phyloP scores from a whole-genome alignment of 2,888 invertebrate species.

The Hydrotaea diabolus region DNA sequence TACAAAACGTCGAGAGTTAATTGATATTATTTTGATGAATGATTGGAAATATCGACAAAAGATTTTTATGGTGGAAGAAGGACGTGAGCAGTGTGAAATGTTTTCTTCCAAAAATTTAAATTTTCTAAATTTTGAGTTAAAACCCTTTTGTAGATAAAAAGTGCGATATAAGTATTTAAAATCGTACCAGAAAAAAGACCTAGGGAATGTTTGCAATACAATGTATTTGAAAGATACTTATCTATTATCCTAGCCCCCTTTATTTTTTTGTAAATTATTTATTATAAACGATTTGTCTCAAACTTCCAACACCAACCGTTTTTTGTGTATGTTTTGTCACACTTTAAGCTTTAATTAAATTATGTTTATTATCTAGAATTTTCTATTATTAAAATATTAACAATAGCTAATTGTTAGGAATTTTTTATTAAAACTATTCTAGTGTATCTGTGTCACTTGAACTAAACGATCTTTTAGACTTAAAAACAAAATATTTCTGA shows the following conservation, averaged over 20 bases:
- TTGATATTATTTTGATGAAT: too few species aligned
- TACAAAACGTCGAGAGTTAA: too few species aligned
- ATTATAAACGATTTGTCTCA: constrained; percentile 13
- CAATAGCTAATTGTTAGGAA: neutral
- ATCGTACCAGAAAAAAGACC: neutral
- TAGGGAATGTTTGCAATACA: neutral
- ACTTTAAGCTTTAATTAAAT: constrained; percentile 28
- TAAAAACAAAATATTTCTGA: neutral
- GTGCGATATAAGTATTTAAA: too few species aligned
- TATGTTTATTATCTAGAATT: constrained; percentile 7
- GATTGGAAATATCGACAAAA: too few species aligned
- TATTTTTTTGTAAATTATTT: constrained; percentile 17
- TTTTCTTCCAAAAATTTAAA: too few species aligned
- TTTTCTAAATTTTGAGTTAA: too few species aligned
- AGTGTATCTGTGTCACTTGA: constrained; percentile 3
- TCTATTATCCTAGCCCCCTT: too few species aligned
- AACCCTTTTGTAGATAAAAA: too few species aligned
- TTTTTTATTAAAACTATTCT: constrained; percentile 12
- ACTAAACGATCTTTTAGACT: constrained; percentile 38
- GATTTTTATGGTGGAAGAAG: too few species aligned
- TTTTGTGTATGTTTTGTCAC: neutral
- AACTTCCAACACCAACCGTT: neutral
- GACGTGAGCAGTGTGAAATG: too few species aligned
- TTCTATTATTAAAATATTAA: constrained; percentile 19
- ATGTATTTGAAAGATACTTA: neutral